These are phyloP conservation scores for Sebastes aleutianus DNA, from an alignment of 2,797 vertebrate species.

Conservation along the genomic window DNA sequence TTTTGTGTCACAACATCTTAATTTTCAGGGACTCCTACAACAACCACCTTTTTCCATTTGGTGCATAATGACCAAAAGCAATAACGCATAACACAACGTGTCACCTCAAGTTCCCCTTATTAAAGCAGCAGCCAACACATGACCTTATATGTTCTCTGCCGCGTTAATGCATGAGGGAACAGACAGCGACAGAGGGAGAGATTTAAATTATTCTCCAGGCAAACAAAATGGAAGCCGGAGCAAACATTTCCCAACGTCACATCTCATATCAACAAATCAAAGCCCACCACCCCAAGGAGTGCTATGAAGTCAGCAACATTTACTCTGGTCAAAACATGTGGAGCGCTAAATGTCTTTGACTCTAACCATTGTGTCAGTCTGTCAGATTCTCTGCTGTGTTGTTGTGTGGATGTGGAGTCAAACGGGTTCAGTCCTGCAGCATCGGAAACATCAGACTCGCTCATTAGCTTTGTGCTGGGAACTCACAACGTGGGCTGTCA, in stretches of 20 bases:
- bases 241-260: constrained; percentile 37
- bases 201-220: constrained; percentile 40
- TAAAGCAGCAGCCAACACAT: constrained; percentile 9
- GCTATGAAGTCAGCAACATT: constrained; percentile 25
- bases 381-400: background rate
- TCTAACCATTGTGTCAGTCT: constrained; percentile 10
- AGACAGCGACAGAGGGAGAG: background rate
- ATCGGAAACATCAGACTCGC: constrained; percentile 29
- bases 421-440: constrained; percentile 44
- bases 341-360: constrained; percentile 13
- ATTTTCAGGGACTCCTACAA: background rate
- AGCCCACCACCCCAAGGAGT: constrained; percentile 24
- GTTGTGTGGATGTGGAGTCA: background rate
- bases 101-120: constrained; percentile 13
- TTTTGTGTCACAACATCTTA: background rate
- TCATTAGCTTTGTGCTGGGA: constrained; percentile 42
- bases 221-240: constrained; percentile 3
- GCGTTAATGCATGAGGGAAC: constrained; percentile 18
- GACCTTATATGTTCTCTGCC: constrained; percentile 29
- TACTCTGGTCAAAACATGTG: constrained; percentile 32
- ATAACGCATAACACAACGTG: background rate
- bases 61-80: background rate
- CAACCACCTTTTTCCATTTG: background rate
- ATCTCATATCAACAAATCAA: constrained; percentile 37
- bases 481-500: background rate